Evolutionary conservation across 2,797 vertebrate species (phyloP).

Genomic region (Peromyscus nudipes): DNA sequence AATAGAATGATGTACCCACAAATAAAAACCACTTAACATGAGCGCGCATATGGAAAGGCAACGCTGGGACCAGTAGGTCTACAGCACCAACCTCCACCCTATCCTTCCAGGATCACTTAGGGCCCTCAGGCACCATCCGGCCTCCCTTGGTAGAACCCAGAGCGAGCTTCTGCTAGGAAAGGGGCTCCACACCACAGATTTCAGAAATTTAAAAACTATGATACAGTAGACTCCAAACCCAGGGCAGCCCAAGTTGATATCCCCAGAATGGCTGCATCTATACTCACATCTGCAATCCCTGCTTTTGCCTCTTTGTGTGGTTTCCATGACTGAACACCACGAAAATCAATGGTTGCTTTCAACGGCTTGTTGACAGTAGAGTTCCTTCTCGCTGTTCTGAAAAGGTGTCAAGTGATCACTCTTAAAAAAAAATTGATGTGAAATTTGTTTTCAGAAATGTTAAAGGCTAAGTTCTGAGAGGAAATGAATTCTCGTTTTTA

Average conservation of each 20-base stretch:
- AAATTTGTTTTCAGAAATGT: conserved; percentile 53
- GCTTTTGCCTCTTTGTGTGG: not conserved
- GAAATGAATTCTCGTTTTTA: conserved; percentile 50
- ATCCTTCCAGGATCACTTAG: not conserved
- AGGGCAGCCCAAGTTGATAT: not conserved
- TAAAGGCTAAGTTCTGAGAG: not conserved
- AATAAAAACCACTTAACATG: not conserved
- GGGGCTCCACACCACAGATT: not conserved
- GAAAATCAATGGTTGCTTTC: conserved; percentile 1
- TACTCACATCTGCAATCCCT: not conserved
- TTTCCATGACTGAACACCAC: not conserved
- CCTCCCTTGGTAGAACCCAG: not conserved
- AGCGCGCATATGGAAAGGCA: not conserved
- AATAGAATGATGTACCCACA: conserved; percentile 18
- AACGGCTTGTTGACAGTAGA: not conserved
- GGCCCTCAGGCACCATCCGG: not conserved
- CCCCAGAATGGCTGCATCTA: not conserved
- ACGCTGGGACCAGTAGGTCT: not conserved
- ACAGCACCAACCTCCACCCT: not conserved
- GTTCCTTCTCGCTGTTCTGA: conserved; percentile 45
- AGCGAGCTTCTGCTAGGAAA: not conserved
- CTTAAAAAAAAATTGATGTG: conserved; percentile 5
- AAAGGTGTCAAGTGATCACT: conserved; percentile 50
- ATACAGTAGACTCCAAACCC: not conserved
- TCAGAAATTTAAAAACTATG: not conserved